A percentile compares a stretch with the other conserved stretches of the same genome.
These are phyloP conservation scores for Bruchidius siliquastri DNA, from an alignment of 2,888 invertebrate genomes.

Conservation along the genomic window DNA sequence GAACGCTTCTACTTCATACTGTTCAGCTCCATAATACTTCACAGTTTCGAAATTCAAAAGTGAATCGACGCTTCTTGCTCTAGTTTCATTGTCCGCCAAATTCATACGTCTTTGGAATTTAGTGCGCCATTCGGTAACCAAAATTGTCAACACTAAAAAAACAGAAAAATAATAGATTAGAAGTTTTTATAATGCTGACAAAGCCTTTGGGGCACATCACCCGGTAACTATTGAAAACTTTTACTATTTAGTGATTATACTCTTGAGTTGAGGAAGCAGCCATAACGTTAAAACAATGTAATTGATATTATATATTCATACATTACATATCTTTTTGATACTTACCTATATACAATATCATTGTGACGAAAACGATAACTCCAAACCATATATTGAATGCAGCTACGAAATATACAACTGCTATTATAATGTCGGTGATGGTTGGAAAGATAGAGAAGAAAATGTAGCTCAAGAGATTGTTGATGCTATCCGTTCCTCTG, in stretches of 20 bases:
- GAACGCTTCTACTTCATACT: conserved; percentile 85
- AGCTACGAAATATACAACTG: conserved; percentile 81
- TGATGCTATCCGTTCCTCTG: conserved; percentile 93
- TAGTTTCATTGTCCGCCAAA: conserved; percentile 85
- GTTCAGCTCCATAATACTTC: conserved; percentile 94
- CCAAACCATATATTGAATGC: conserved; percentile 94
- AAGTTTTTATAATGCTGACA: no score
- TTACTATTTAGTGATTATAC: no score
- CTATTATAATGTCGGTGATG: conserved; percentile 85
- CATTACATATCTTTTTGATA: no score
- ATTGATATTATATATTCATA: no score
- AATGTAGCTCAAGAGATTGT: conserved; percentile 86
- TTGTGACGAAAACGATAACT: conserved; percentile 88
- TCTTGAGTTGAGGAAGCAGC: no score
- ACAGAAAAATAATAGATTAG: not conserved
- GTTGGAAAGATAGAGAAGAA: conserved; percentile 92
- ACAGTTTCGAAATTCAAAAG: conserved; percentile 97
- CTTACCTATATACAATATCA: conserved; percentile 89
- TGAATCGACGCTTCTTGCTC: conserved; percentile 91
- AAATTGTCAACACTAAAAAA: conserved; percentile 72
- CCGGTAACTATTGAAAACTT: no score
- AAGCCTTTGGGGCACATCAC: no score
- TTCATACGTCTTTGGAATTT: conserved; percentile 94
- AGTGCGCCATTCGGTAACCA: conserved; percentile 96
- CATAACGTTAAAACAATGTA: no score